Conservation (phyloP, 2,888 invertebrate genomes). For the Homarus gammarus region DNA sequence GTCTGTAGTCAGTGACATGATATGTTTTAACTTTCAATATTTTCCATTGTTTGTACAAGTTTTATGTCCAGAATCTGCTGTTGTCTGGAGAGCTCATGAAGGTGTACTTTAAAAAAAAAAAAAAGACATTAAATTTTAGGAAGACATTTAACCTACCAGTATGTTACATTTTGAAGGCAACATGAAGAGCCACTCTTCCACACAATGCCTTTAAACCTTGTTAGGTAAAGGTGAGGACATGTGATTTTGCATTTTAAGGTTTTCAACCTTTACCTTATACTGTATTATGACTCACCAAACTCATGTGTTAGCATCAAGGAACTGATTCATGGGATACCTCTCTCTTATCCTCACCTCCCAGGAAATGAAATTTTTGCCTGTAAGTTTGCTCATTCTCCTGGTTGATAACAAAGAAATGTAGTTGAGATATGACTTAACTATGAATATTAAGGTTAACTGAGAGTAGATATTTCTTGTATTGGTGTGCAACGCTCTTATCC, state of each 20-base stretch:
- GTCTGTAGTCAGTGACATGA: not conserved
- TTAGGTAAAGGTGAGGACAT: not conserved
- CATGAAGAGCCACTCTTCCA: conserved; percentile 5
- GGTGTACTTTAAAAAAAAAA: conserved; percentile 11
- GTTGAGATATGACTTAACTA: not conserved
- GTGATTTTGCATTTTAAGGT: conserved; percentile 13
- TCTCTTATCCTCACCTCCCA: too few species aligned
- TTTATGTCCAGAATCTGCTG: conserved; percentile 26
- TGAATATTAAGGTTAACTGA: not conserved
- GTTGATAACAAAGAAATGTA: not conserved
- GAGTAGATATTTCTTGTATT: conserved; percentile 13
- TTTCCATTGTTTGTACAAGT: conserved; percentile 19
- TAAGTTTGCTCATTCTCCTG: not conserved
- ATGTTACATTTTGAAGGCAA: not conserved
- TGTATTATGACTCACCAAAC: conserved; percentile 7
- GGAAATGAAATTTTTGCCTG: not conserved
- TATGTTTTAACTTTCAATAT: not conserved
- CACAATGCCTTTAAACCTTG: conserved; percentile 16
- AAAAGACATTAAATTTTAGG: conserved; percentile 41
- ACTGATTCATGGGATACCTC: not conserved
- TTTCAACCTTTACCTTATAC: conserved; percentile 5
- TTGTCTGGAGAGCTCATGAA: conserved; percentile 39
- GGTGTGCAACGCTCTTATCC: conserved; percentile 25
- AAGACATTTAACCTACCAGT: not conserved
- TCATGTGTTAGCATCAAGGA: conserved; percentile 8